phyloP scores from a whole-genome alignment of 1,140 invertebrate species.

The Galleria mellonella region DNA sequence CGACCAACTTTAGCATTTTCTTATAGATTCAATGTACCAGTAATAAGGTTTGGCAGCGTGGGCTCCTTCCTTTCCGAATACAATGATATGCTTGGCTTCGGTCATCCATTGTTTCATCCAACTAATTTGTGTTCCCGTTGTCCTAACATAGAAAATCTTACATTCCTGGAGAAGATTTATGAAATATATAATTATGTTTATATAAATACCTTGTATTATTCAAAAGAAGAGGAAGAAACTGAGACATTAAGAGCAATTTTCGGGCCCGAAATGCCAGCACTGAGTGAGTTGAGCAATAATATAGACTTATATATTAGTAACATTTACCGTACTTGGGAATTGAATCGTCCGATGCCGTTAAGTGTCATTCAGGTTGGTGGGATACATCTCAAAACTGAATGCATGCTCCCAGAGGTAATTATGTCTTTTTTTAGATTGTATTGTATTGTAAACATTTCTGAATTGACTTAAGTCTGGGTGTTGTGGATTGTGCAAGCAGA shows the following conservation, averaged over 20 bases:
- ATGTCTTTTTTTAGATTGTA: no score
- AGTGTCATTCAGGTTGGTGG: constrained; percentile 66
- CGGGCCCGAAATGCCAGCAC: constrained; percentile 26
- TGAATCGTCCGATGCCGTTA: constrained; percentile 61
- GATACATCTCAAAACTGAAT: no score
- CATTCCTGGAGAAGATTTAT: constrained; percentile 33
- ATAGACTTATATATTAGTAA: constrained; percentile 54
- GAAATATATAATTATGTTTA: constrained; percentile 19
- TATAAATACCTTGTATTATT: not conserved
- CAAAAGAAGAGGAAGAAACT: constrained; percentile 10
- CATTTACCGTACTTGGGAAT: constrained; percentile 38
- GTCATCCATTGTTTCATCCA: constrained; percentile 65
- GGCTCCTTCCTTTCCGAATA: constrained; percentile 33
- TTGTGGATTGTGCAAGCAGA: no score
- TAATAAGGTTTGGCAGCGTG: constrained; percentile 30
- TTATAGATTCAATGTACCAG: constrained; percentile 47
- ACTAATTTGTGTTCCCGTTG: constrained; percentile 37
- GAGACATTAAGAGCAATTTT: constrained; percentile 18
- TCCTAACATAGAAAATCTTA: constrained; percentile 20
- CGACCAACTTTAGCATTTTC: constrained; percentile 33
- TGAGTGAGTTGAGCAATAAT: constrained; percentile 60
- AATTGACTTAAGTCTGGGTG: no score
- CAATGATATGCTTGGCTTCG: constrained; percentile 46
- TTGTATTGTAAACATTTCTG: no score
- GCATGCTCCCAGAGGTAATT: no score